These are phyloP conservation scores for Dicrurus megarhynchus DNA, from an alignment of 2,113 vertebrate genomes.

Conservation along the genomic window DNA sequence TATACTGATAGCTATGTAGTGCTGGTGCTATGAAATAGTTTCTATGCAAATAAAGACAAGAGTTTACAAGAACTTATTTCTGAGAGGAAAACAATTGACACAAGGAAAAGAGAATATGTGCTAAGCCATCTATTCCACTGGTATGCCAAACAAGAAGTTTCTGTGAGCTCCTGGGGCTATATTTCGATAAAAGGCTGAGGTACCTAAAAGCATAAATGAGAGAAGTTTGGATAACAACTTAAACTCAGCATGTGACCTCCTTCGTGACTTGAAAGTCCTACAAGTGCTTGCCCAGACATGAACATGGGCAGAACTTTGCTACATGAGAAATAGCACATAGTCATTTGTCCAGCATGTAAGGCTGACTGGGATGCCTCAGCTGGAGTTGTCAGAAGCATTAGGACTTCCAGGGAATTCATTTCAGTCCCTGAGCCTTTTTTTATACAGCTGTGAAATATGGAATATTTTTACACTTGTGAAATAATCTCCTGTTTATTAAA, in stretches of 20 bases:
- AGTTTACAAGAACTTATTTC: neutral
- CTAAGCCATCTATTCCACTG: neutral
- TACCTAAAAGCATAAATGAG: neutral
- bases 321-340: neutral
- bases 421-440: neutral
- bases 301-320: neutral
- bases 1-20: neutral
- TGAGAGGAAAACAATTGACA: neutral
- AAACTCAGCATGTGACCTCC: neutral
- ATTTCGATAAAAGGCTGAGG: neutral
- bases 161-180: neutral
- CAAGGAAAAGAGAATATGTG: neutral
- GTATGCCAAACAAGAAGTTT: neutral
- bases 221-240: neutral
- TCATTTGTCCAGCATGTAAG: neutral
- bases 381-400: neutral
- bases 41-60: neutral
- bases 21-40: fast-evolving
- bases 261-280: neutral
- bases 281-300: neutral
- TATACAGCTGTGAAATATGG: neutral
- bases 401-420: neutral
- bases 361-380: neutral
- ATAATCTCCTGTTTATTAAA: neutral
- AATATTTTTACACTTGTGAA: neutral